Conservation (phyloP, 2,888 invertebrate genomes). For the Trachelus tabidus region DNA sequence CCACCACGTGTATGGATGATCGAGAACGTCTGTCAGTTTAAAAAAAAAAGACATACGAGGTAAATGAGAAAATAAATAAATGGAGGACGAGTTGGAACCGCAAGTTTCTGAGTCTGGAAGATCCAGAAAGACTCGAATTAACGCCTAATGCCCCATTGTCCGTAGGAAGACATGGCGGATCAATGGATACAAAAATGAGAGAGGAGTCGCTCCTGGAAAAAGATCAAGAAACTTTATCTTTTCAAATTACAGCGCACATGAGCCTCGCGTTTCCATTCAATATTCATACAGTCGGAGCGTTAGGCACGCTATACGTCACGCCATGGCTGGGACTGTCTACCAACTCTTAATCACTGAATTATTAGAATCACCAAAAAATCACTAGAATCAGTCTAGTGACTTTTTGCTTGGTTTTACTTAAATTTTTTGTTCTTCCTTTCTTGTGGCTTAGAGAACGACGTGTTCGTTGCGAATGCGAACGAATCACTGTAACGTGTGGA, state of each 20-base stretch:
- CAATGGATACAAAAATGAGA: slow-evolving; percentile 9
- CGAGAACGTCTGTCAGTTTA: neutral
- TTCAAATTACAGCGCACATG: neutral
- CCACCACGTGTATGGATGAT: neutral
- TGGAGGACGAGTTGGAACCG: neutral
- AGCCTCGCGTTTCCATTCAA: slow-evolving; percentile 1
- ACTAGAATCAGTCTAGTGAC: neutral
- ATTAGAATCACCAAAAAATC: neutral
- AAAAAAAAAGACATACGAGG: neutral
- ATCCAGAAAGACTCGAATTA: slow-evolving; percentile 19
- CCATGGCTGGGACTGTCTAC: neutral
- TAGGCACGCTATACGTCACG: neutral
- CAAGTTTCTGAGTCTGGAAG: slow-evolving; percentile 5
- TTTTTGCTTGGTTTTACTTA: neutral
- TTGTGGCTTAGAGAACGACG: neutral
- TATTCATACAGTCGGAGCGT: neutral
- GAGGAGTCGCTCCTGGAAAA: slow-evolving; percentile 4
- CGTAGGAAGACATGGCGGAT: slow-evolving; percentile 12
- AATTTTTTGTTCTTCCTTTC: neutral
- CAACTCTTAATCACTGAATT: neutral
- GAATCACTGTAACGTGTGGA: slow-evolving; percentile 16
- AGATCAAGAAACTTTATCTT: slow-evolving; percentile 3
- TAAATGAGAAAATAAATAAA: neutral
- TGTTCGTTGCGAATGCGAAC: neutral
- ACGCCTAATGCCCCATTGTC: slow-evolving; percentile 20